Percentiles rank a stretch among this genome's conserved stretches.
Evolutionary conservation across 2,888 invertebrate genomes (phyloP).

Genomic region (Luffia ferchaultella): DNA sequence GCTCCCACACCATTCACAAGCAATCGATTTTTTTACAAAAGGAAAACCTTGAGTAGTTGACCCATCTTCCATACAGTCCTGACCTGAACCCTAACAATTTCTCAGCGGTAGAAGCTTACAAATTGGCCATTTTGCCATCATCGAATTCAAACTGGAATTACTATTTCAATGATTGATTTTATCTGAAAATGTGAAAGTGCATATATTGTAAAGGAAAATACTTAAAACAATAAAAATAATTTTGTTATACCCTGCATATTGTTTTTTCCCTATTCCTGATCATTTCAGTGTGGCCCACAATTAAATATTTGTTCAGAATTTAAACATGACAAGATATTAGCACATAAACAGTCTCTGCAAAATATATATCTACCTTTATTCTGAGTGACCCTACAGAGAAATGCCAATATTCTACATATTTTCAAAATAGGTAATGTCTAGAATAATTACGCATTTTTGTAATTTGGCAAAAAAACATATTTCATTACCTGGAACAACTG

Average conservation of each 20-base stretch:
- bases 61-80: neutral
- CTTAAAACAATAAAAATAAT: neutral
- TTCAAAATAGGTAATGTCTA: no score
- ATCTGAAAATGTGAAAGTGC: neutral
- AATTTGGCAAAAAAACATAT: no score
- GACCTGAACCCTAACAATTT: neutral
- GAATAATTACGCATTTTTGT: no score
- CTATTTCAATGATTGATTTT: neutral
- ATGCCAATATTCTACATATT: no score
- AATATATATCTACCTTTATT: no score
- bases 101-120: neutral
- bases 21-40: neutral
- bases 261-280: neutral
- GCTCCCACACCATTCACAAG: no score
- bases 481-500: slow-evolving; percentile 37
- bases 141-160: neutral
- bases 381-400: no score
- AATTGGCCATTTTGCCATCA: neutral
- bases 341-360: no score
- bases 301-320: no score
- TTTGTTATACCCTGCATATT: neutral
- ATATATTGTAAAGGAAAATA: neutral
- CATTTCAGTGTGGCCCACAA: neutral
- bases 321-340: no score
- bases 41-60: neutral